These are phyloP conservation scores for Galago senegalensis DNA, from an alignment of 2,797 vertebrate species.

Conservation along the genomic window DNA sequence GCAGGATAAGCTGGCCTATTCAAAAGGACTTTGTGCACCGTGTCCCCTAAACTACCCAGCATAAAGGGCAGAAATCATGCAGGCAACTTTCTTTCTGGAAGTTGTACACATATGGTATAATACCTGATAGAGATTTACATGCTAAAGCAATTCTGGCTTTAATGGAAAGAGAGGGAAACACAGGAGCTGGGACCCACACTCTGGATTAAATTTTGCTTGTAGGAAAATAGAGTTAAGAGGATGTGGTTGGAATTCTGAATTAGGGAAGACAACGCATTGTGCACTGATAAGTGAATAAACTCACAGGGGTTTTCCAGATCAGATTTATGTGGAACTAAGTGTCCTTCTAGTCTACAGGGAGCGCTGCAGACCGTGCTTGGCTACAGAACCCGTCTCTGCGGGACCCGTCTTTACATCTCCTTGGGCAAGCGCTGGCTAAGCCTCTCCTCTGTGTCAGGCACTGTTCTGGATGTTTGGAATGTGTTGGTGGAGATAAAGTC, in stretches of 20 bases:
- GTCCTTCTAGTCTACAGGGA: background rate
- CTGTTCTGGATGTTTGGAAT: background rate
- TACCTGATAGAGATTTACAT: background rate
- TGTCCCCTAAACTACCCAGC: background rate
- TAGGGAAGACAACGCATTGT: background rate
- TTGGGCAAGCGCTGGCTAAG: background rate
- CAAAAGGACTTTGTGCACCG: background rate
- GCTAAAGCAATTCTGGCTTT: background rate
- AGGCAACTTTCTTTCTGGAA: background rate
- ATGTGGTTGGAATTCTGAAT: background rate
- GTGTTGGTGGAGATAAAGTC: background rate
- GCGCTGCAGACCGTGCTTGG: background rate
- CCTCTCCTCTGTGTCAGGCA: background rate
- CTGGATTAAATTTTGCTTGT: background rate
- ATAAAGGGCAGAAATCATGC: background rate
- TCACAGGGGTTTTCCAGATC: background rate
- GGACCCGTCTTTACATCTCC: background rate
- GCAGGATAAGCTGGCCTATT: background rate
- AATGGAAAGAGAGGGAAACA: background rate
- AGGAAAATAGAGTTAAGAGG: background rate
- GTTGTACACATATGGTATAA: background rate
- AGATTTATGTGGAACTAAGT: background rate
- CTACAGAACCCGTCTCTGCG: accelerated
- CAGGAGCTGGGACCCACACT: background rate
- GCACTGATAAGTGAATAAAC: background rate